Base-by-base conservation (phyloP, 2,888 invertebrate genomes). In the Plebejus melissa region DNA sequence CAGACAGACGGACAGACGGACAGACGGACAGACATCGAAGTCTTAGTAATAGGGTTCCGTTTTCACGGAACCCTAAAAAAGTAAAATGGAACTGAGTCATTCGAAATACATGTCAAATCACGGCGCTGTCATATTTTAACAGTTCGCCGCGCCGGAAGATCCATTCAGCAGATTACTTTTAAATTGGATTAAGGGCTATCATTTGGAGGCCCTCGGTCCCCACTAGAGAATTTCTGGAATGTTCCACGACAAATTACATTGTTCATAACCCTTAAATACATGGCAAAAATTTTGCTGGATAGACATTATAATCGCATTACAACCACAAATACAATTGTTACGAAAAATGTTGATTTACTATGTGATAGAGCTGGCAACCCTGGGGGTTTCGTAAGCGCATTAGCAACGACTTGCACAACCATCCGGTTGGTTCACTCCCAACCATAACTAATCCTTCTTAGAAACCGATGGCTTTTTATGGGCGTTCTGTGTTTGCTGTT, bases 361-460 rank as follows among this genome's bases (percentile, higher is more conserved):
- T 54, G 32, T 54, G 54, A 72, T 72, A 72, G 41, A 72, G 32
- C 7, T 50, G 54, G 32, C 72, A 72, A 72, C 72, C 54, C 72
- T 72, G 72, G 28, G 6, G 28, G 50, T 72, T 72, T 72, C 72
- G 72, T 54, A 72, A 72, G 54, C 72, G 72, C 72, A 72, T 72
- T 72, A 72, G 72, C 54, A 54, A 72, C 72, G 50, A 54, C 50
- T 72, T 72, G 72, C 72, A 72, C 72, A 72, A 72, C 32, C 72
- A 50, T 72, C 72, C 72, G 72, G 72, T 72, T 32, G 28, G 54
- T 50, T 32, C 22, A 50, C 50, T 46, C 46, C 5, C 54, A 71
- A 71, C 71, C 71, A 71, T 71, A 71, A 71, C 71, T 71, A 71
- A 71, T 71, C 71, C 65, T 60, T 70, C 69, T 70, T n/a, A 41